These are phyloP conservation scores for Calidris pugnax DNA, from an alignment of 2,113 vertebrate genomes.

Conservation along the genomic window DNA sequence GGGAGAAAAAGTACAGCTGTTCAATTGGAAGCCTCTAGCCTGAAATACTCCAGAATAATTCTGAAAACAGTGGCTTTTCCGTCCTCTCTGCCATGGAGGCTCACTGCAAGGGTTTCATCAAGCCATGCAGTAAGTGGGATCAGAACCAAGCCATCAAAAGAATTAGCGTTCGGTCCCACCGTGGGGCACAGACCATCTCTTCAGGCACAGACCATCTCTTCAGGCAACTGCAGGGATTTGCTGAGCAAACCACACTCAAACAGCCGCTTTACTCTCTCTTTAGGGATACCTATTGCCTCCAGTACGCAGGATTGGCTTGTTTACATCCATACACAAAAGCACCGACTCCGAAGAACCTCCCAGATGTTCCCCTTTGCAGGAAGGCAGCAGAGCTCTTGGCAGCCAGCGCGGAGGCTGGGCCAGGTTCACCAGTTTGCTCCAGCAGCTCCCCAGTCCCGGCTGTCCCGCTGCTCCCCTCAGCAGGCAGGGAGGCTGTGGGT, in stretches of 20 bases:
- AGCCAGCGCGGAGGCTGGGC: background rate
- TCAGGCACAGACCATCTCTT: fast-evolving
- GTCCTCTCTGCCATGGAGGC: fast-evolving
- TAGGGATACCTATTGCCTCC: background rate
- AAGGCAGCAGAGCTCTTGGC: background rate
- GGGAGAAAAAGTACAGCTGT: background rate
- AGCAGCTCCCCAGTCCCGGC: background rate
- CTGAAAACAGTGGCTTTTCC: background rate
- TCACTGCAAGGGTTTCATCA: background rate
- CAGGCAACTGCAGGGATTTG: background rate
- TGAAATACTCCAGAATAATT: background rate
- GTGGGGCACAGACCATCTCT: background rate
- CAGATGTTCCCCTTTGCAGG: background rate
- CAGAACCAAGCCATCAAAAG: background rate
- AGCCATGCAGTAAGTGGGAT: background rate
- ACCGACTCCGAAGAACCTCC: background rate
- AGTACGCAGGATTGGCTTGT: fast-evolving
- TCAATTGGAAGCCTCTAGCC: background rate
- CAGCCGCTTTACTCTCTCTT: background rate
- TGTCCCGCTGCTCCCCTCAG: background rate
- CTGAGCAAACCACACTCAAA: fast-evolving
- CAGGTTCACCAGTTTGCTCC: background rate
- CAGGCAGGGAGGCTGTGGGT: fast-evolving
- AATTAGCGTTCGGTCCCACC: background rate
- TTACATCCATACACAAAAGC: background rate